Evolutionary conservation across 2,888 invertebrate species (phyloP), one percentile per base, ranked within the genome.

Genomic region (Deroplatys truncata): DNA sequence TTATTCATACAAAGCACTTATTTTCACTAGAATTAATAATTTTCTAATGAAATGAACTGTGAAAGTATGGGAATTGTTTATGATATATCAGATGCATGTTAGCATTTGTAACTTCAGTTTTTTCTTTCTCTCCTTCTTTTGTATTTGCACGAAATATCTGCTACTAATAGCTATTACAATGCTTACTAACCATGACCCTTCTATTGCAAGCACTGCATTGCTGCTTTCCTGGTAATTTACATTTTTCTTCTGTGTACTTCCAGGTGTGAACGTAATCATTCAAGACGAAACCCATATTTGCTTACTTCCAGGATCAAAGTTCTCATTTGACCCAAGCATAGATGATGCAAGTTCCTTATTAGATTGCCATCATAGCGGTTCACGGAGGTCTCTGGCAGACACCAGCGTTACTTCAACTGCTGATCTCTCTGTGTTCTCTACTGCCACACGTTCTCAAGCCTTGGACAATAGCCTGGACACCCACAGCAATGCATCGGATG

Each of bases 371-470:
- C 95, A 95, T 90, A 94, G 95, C 90, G 97, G 97, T 43, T 97
- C 97, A 28, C 95, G 97, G 89, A 96, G 97, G 89, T 97, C 97
- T 88, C 94, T 97, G 90, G 97, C 97, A 28, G 97, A 97, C 93
- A 97, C 97, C 31, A 97, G 97, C 92, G 97, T 97, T 88, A 97
- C 97, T 56, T 97, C 97, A 88, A 97, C 97, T 0, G 97, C 97
- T 0, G 97, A 97, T 93, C 94, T 97, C 90, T 97, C 97, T 92
- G 97, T 97, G 91, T 97, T 97, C 94, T 93, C 93, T 10, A 95
- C 95, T 90, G 96, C 96, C 92, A 96, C 96, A 20, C 94, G 96
- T 89, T 96, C 96, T 20, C 96, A 96, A 92, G 96, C 95, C 84
- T 95, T 96, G 89, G 96, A 96, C 93, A 96, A 96, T 94, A 96